A percentile compares a stretch with the other conserved stretches of the same genome.
phyloP scores from a whole-genome alignment of 2,888 invertebrate genomes.

The Helleia helle region DNA sequence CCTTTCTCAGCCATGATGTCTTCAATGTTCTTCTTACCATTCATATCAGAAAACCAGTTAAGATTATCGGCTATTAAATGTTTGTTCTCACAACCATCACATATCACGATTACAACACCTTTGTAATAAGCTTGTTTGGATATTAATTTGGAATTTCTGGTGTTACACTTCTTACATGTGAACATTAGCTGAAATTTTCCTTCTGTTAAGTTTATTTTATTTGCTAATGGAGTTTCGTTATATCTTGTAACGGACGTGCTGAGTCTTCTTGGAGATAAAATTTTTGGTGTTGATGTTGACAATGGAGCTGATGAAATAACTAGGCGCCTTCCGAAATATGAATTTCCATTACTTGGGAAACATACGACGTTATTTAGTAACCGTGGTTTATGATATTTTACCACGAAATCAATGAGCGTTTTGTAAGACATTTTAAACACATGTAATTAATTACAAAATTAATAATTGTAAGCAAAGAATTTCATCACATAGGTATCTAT shows the following conservation, averaged over 20 bases:
- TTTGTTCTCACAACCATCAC: slow-evolving; percentile 89
- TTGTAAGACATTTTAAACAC: slow-evolving; percentile 43
- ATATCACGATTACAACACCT: slow-evolving; percentile 94
- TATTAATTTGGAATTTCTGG: slow-evolving; percentile 84
- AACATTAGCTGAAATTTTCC: slow-evolving; percentile 82
- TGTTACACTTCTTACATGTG: slow-evolving; percentile 91
- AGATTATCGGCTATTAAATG: slow-evolving; percentile 98
- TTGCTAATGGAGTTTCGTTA: slow-evolving; percentile 33
- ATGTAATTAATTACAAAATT: background rate
- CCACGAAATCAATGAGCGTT: slow-evolving; percentile 59
- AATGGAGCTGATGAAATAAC: slow-evolving; percentile 33
- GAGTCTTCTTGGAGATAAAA: slow-evolving; percentile 47
- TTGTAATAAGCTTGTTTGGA: slow-evolving; percentile 88
- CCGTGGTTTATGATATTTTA: slow-evolving; percentile 59
- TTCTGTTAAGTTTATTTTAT: slow-evolving; percentile 35
- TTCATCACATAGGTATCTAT: no score
- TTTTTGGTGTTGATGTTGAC: slow-evolving; percentile 42
- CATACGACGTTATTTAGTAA: slow-evolving; percentile 54
- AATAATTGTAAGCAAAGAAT: slow-evolving; percentile 14
- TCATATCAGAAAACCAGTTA: slow-evolving; percentile 91
- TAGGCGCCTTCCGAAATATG: slow-evolving; percentile 53
- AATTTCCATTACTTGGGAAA: slow-evolving; percentile 63
- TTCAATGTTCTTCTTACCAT: slow-evolving; percentile 89
- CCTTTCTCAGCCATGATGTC: slow-evolving; percentile 91
- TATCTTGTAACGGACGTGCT: slow-evolving; percentile 37